These are phyloP conservation scores for Scelioninae gen. 1 DNA, from an alignment of 2,888 invertebrate species.

Conservation along the genomic window DNA sequence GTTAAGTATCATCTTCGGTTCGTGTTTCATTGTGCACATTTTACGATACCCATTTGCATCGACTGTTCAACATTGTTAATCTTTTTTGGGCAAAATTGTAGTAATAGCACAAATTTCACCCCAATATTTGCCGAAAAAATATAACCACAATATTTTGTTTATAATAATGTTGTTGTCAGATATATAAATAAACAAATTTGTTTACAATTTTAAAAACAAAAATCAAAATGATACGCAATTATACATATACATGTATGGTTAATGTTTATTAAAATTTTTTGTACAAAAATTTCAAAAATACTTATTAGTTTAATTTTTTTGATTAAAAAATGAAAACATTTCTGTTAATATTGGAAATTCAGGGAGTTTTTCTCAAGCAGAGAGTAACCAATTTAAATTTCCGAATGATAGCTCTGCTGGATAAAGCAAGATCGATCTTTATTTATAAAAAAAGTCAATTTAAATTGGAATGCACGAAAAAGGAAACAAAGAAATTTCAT, in stretches of 20 bases:
- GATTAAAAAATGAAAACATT: too few species aligned
- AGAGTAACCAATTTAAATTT: neutral
- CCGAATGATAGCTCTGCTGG: neutral
- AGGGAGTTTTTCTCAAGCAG: neutral
- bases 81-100: neutral
- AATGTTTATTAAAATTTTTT: too few species aligned
- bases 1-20: constrained; percentile 25
- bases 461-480: constrained; percentile 14
- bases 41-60: constrained; percentile 3
- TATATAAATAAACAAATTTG: too few species aligned
- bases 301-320: too few species aligned
- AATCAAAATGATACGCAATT: too few species aligned
- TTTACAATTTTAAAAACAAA: too few species aligned
- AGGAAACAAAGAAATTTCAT: neutral
- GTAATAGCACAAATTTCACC: too few species aligned
- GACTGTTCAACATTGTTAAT: neutral
- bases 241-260: too few species aligned
- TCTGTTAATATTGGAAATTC: neutral
- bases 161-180: too few species aligned
- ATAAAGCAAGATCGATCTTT: constrained; percentile 2
- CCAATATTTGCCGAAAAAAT: too few species aligned
- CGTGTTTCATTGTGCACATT: constrained; percentile 26
- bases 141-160: too few species aligned
- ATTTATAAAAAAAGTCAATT: neutral
- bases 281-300: too few species aligned